These are phyloP conservation scores for Berghia stephanieae DNA, from an alignment of 1,140 invertebrate genomes.

Conservation along the genomic window DNA sequence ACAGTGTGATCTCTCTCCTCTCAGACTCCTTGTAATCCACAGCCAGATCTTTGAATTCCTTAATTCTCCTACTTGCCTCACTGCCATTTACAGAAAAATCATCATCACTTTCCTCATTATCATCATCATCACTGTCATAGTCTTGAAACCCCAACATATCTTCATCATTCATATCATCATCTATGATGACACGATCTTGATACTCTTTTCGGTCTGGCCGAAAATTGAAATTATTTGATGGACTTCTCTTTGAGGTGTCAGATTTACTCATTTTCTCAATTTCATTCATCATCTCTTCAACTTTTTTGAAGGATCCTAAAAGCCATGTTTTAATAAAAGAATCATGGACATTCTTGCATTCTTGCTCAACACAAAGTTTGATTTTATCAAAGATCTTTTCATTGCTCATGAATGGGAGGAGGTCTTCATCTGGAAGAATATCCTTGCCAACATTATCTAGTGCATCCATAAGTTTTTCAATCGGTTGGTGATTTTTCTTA, in stretches of 20 bases:
- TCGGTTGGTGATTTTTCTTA: conserved; percentile 7
- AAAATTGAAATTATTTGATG: neutral
- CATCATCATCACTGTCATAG: conserved; percentile 19
- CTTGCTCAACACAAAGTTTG: neutral
- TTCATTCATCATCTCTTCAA: conserved; percentile 19
- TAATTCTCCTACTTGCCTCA: too few species aligned
- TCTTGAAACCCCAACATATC: too few species aligned
- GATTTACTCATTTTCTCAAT: conserved; percentile 1
- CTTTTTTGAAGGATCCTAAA: neutral
- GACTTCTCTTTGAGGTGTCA: neutral
- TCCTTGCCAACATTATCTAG: conserved; percentile 15
- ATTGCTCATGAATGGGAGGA: conserved; percentile 38
- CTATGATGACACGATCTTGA: neutral
- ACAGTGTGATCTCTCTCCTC: conserved; percentile 3
- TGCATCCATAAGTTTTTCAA: conserved; percentile 26
- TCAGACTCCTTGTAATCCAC: conserved; percentile 6
- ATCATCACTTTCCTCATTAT: conserved; percentile 10
- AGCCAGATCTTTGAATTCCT: too few species aligned
- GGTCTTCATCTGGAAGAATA: conserved; percentile 40
- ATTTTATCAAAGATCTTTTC: conserved; percentile 5
- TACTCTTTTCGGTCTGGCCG: neutral
- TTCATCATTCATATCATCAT: neutral
- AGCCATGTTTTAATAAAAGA: conserved; percentile 20
- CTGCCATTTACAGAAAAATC: too few species aligned
- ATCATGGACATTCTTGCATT: neutral